phyloP scores from a whole-genome alignment of 1,140 invertebrate genomes.

The Varroa destructor region DNA sequence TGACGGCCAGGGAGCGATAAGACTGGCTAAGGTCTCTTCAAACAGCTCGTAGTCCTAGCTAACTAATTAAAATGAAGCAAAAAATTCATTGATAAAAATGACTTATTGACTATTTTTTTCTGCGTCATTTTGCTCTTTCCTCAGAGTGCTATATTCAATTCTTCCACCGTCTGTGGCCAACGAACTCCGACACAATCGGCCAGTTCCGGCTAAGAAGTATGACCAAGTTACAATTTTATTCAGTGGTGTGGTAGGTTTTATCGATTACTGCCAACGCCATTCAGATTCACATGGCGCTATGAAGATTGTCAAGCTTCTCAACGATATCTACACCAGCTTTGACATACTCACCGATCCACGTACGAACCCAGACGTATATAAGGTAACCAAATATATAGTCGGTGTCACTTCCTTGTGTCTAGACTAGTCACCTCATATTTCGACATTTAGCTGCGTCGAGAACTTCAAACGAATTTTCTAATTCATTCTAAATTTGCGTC shows the following conservation, averaged over 20 bases:
- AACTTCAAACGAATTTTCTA: too few relatives aligned
- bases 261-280: constrained; percentile 67
- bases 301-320: constrained; percentile 81
- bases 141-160: constrained; percentile 78
- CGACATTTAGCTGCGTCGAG: too few relatives aligned
- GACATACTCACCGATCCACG: constrained; percentile 80
- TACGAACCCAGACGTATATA: constrained; percentile 81
- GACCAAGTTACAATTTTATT: constrained; percentile 80
- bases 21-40: too few relatives aligned
- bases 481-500: too few relatives aligned
- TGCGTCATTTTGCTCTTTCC: constrained; percentile 32
- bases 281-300: constrained; percentile 69
- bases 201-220: constrained; percentile 69
- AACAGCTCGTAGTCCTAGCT: too few relatives aligned
- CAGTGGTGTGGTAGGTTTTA: constrained; percentile 84
- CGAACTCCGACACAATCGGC: constrained; percentile 72
- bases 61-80: background rate
- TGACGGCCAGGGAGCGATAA: too few relatives aligned
- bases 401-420: too few relatives aligned
- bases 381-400: constrained; percentile 51
- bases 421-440: too few relatives aligned
- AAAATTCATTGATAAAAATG: background rate
- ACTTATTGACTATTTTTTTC: constrained; percentile 32
- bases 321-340: constrained; percentile 76
- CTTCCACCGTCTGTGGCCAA: constrained; percentile 81